Evolutionary conservation across 1,140 invertebrate species (phyloP).

Genomic region (Laupala kohalensis): DNA sequence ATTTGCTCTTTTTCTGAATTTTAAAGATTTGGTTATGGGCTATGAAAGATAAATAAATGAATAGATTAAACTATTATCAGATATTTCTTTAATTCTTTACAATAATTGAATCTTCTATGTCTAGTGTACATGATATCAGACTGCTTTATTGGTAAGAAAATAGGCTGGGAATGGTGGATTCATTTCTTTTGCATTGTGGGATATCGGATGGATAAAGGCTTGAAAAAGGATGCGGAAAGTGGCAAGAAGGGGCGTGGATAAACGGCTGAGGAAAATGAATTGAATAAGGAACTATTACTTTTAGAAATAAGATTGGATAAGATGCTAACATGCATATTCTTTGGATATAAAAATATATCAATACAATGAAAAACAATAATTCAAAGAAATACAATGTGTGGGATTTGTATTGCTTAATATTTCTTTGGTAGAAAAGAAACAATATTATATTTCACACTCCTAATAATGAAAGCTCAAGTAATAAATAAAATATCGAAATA

Average conservation of each 20-base stretch:
- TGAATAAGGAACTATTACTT: constrained; percentile 5
- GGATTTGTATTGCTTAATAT: constrained; percentile 6
- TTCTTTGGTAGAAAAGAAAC: constrained; percentile 6
- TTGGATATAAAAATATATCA: not conserved
- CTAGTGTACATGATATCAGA: constrained; percentile 8
- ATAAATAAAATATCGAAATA: constrained; percentile 7
- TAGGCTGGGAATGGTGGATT: not conserved
- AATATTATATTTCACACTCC: constrained; percentile 4
- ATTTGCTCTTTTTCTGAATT: too few species aligned
- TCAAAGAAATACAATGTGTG: constrained; percentile 3
- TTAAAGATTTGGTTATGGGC: too few species aligned
- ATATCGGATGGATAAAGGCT: not conserved
- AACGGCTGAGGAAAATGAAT: not conserved
- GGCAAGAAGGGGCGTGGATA: constrained; percentile 3
- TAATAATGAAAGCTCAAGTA: constrained; percentile 1
- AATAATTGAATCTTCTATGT: constrained; percentile 6
- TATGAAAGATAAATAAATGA: too few species aligned
- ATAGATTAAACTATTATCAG: not conserved
- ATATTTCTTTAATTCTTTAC: constrained; percentile 1
- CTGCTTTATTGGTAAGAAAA: not conserved
- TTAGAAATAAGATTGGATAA: constrained; percentile 1
- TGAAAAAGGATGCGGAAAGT: not conserved
- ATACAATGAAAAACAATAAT: not conserved
- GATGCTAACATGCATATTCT: not conserved
- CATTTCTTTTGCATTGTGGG: not conserved